These are phyloP conservation scores for Dinoponera quadriceps DNA, from an alignment of 1,140 invertebrate genomes.

Conservation along the genomic window DNA sequence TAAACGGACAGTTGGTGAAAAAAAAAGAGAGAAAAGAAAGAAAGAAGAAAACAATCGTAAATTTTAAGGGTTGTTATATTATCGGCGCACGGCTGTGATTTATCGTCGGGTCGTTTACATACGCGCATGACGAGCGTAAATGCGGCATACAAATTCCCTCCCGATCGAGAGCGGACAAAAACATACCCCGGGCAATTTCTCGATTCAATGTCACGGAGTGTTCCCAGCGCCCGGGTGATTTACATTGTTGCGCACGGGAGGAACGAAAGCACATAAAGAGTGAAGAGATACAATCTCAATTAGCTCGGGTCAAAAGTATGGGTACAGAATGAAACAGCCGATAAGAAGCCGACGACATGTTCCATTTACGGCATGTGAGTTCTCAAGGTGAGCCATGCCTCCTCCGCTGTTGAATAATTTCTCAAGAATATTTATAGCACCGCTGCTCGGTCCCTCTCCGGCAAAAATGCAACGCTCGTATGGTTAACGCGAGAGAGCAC, in stretches of 20 bases:
- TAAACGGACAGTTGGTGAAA: not conserved
- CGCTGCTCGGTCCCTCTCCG: not conserved
- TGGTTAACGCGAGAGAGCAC: too few relatives aligned
- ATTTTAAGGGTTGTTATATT: not conserved
- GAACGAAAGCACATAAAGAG: slow-evolving; percentile 64
- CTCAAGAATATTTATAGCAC: slow-evolving; percentile 24
- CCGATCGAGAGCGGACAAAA: not conserved
- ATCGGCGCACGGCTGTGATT: not conserved
- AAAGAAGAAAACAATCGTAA: not conserved
- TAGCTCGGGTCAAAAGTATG: slow-evolving; percentile 62
- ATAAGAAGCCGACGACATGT: slow-evolving; percentile 67
- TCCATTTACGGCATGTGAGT: slow-evolving; percentile 59
- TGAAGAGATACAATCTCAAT: slow-evolving; percentile 73
- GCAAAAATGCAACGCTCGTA: slow-evolving; percentile 19
- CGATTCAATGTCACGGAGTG: slow-evolving; percentile 21
- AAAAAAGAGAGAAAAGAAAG: too few relatives aligned
- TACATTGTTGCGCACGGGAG: slow-evolving; percentile 42
- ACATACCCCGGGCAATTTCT: slow-evolving; percentile 24
- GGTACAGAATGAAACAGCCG: slow-evolving; percentile 55
- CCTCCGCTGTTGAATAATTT: slow-evolving; percentile 58
- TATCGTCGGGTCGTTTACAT: not conserved
- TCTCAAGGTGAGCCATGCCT: slow-evolving; percentile 39
- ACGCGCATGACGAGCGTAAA: not conserved
- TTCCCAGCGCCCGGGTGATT: slow-evolving; percentile 38
- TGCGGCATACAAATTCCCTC: not conserved